Evolutionary conservation across 2,888 invertebrate species (phyloP).

Genomic region (Apamea crenata): DNA sequence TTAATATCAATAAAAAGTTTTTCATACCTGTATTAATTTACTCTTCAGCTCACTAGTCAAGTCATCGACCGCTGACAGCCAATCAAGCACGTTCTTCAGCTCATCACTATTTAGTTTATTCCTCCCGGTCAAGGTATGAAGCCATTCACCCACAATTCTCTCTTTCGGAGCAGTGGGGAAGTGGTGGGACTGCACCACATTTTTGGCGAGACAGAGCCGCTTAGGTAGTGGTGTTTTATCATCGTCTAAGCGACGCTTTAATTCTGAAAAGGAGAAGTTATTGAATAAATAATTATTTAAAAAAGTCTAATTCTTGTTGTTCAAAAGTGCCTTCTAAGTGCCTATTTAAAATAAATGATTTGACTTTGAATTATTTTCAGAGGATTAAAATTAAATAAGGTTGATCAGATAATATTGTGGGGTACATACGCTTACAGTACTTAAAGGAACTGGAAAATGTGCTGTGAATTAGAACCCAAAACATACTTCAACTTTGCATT

Average conservation of each 20-base stretch:
- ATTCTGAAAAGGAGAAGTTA: constrained; percentile 77
- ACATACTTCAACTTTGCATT: neutral
- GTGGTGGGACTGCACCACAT: constrained; percentile 86
- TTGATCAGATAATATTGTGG: neutral
- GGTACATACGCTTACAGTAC: neutral
- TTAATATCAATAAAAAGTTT: neutral
- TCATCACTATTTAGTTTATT: constrained; percentile 77
- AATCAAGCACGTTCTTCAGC: constrained; percentile 79
- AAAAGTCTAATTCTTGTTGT: neutral
- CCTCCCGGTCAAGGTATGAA: constrained; percentile 76
- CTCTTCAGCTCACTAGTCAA: constrained; percentile 82
- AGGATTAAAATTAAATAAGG: neutral
- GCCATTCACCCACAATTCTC: constrained; percentile 88
- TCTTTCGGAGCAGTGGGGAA: constrained; percentile 88
- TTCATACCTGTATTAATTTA: constrained; percentile 82
- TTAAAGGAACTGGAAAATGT: neutral
- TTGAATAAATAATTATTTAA: neutral
- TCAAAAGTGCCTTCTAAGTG: no score
- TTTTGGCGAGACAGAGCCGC: constrained; percentile 89
- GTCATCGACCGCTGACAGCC: constrained; percentile 79
- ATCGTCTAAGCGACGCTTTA: constrained; percentile 86
- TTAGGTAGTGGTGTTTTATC: constrained; percentile 85
- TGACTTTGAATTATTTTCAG: neutral
- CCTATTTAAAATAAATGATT: no score
- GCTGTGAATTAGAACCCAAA: neutral